Evolutionary conservation across 1,140 invertebrate species (phyloP), one percentile per base, ranked within the genome.

Genomic region (Aphaenogaster floridana): DNA sequence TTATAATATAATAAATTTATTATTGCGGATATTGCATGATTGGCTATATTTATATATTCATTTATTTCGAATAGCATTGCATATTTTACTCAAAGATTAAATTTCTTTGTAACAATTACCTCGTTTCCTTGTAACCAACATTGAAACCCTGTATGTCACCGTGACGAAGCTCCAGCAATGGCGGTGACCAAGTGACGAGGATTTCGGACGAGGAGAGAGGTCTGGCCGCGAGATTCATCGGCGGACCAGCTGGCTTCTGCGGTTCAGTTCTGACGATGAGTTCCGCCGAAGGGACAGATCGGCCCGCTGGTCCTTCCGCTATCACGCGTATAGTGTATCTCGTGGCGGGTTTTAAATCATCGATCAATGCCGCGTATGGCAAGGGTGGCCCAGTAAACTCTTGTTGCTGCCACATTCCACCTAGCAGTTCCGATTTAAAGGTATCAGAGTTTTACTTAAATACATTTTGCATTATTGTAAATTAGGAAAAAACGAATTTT

Each of bases 331-430:
- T 96, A 0, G 96, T 95, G 91, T 98, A 98, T 64, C 95, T 96
- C 0, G 97, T 98, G 0, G 98, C 97, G 8, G 98, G 98, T 92
- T 97, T 97, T 0, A 98, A 93, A 88, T 97, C 96, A 87, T 97
- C 97, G 45, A 97, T 96, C 9, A 97, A 89, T 0, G 97, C 96
- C 36, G 96, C 96, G 74, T 96, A 97, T 3, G 95, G 96, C 28
- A 96, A 87, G 2, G 97, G 96, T 8, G 96, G 96, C 48, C 97
- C 96, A 50, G 95, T 96, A 34, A 97, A 92, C 90, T 97, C 97
- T 66, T 97, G 94, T 78, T 97, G 96, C 80, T 97, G 96, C 97
- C 97, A 97, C 77, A 96, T 95, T 45, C 96, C 96, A 89, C 94
- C 95, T 96, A 72, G 45, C 90, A 89, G 34, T 79, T 61, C 28